Conservation (phyloP, 2,113 vertebrate species). For the Lepidothrix coronata region DNA sequence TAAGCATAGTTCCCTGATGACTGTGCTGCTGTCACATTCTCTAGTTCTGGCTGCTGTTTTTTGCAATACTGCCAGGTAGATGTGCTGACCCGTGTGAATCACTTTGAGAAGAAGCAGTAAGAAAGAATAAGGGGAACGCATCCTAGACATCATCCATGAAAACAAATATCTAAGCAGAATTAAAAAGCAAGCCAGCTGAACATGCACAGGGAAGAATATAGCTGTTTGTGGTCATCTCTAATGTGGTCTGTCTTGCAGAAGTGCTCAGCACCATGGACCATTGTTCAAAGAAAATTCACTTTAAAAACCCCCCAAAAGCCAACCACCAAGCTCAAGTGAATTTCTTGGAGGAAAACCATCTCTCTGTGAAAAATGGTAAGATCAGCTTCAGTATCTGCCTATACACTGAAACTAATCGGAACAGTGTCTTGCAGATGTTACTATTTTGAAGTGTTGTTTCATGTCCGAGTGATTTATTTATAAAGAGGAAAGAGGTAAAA, state of each 20-base stretch:
- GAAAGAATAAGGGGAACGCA: background rate
- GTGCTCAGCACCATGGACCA: background rate
- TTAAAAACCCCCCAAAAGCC: background rate
- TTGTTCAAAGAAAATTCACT: background rate
- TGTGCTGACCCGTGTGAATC: background rate
- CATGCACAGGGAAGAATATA: background rate
- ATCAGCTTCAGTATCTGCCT: background rate
- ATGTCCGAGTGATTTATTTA: background rate
- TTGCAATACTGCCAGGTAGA: background rate
- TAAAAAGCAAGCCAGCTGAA: fast-evolving
- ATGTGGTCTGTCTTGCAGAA: background rate
- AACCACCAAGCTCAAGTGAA: background rate
- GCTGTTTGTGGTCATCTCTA: background rate
- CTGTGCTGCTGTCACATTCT: background rate
- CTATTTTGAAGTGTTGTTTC: background rate
- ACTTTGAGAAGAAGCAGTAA: background rate
- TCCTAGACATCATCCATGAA: background rate
- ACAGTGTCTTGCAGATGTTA: background rate
- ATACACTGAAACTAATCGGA: background rate
- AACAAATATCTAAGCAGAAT: background rate
- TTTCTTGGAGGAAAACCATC: background rate
- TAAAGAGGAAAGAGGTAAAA: background rate
- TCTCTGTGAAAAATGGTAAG: background rate
- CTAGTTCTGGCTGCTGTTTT: background rate
- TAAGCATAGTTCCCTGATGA: background rate